phyloP scores from a whole-genome alignment of 2,888 invertebrate species.

The Mesorhabditis spiculigera region DNA sequence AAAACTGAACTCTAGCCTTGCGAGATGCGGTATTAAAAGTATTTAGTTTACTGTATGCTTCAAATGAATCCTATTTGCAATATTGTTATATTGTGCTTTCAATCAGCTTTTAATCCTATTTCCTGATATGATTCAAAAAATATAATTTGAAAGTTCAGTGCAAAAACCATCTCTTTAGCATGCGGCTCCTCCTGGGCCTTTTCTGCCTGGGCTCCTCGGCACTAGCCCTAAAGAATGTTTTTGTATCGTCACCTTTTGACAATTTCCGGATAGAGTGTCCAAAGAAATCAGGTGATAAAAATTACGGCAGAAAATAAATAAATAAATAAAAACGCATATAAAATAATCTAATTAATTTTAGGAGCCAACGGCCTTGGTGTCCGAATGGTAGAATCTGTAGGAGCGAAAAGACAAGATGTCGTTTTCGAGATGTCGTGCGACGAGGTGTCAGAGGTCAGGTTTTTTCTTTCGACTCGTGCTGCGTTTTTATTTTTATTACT shows the following conservation, averaged over 20 bases:
- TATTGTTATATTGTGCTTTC: neutral
- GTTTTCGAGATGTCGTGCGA: constrained; percentile 55
- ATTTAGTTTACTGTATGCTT: no score
- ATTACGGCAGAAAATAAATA: no score
- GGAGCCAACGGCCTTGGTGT: constrained; percentile 37
- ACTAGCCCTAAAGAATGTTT: constrained; percentile 28
- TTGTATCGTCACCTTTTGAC: constrained; percentile 55
- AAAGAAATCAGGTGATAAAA: constrained; percentile 36
- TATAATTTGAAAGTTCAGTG: no score
- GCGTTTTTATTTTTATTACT: no score
- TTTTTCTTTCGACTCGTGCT: no score
- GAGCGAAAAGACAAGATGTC: constrained; percentile 52
- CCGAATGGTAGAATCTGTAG: constrained; percentile 56
- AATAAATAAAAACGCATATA: no score
- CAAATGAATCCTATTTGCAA: no score
- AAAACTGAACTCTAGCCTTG: no score
- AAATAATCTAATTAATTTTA: neutral
- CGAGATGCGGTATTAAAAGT: no score
- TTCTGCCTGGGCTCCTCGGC: neutral
- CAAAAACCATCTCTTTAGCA: neutral
- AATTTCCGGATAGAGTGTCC: constrained; percentile 58
- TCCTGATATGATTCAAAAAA: no score
- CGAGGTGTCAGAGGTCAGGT: constrained; percentile 11
- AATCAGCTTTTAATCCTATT: neutral
- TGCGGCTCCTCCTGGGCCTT: neutral